Base-by-base conservation (phyloP, 30 jellyfish, hydroid and myxozoan species). In the Turritopsis rubra region DNA sequence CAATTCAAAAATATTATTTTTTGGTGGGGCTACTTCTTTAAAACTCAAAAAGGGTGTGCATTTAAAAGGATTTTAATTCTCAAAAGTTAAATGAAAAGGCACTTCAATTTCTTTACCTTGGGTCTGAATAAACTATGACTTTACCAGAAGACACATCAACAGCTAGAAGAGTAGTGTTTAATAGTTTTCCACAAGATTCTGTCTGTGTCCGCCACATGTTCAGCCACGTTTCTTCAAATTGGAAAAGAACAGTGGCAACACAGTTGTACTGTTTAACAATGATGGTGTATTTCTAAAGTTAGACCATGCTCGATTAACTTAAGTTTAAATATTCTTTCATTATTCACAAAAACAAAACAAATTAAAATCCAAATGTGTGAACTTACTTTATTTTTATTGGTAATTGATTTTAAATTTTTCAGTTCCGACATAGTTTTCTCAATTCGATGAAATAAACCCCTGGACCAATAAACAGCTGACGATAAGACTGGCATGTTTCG, bases 401-500 rank as follows among this genome's bases (percentile, higher is more conserved):
- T 26, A 22, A 91, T 84, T 82, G 86, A 81, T 79, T 83, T 86
- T 0, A 79, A 89, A 29, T 86, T 95, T 73, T 88, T 77, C 65
- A 86, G 83, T 26, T 72, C 75, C 78, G 83, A 79, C 93, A 91
- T 91, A 1, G 96, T 95, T 70, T 79, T 90, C 80, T 80, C 96
- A 31, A 91, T 86, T 60, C 83, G 79, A 28, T 89, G 66, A n/a
- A 86, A 87, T 66, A 91, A 82, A 27, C 86, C 74, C 8, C 91
- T 89, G 23, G 88, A 74, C 97, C 97, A 91, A 54, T 74, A 77
- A 60, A 91, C 81, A 21, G 96, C 79, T 13, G 95, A 93, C 16
- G 97, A 84, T 13, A 86, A 85, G 54, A 70, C 80, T 1, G 96
- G 97, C 5, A 93, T 81, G 73, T 86, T 86, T 86, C 97, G 83